phyloP scores from a whole-genome alignment of 2,888 invertebrate species.

The Apamea epomidion region DNA sequence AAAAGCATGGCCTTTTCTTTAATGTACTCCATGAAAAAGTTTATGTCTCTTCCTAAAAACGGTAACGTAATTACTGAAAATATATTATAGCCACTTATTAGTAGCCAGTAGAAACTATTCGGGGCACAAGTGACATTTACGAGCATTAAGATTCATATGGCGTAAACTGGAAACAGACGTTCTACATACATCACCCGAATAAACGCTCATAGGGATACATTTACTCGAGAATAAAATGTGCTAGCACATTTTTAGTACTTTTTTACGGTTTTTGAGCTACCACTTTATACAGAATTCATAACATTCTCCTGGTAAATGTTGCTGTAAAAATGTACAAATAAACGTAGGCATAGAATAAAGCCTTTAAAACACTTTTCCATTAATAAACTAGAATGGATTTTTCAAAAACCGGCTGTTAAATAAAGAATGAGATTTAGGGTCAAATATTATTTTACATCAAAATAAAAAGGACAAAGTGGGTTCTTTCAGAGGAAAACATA shows the following conservation, averaged over 20 bases:
- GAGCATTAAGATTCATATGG: conserved; percentile 56
- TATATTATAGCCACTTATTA: conserved; percentile 21
- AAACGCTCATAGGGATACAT: conserved; percentile 22
- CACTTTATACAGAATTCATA: background rate
- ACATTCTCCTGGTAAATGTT: background rate
- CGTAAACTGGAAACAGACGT: conserved; percentile 51
- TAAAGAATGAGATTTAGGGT: background rate
- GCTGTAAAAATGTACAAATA: background rate
- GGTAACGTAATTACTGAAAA: conserved; percentile 14
- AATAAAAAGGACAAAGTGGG: background rate
- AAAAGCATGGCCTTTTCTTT: background rate
- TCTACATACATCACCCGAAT: conserved; percentile 38
- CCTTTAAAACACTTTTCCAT: background rate
- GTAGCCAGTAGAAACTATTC: conserved; percentile 34
- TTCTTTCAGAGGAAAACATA: conserved; percentile 4
- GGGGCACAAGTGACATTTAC: conserved; percentile 55
- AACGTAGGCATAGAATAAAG: background rate
- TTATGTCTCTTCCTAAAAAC: background rate
- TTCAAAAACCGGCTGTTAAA: background rate
- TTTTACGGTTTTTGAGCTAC: conserved; percentile 3
- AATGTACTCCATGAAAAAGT: background rate
- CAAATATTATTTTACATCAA: background rate
- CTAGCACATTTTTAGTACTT: background rate
- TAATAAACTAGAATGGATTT: background rate
- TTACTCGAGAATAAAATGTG: conserved; percentile 33